Conservation (phyloP, 2,888 invertebrate species). For the Pseudoips prasinana region DNA sequence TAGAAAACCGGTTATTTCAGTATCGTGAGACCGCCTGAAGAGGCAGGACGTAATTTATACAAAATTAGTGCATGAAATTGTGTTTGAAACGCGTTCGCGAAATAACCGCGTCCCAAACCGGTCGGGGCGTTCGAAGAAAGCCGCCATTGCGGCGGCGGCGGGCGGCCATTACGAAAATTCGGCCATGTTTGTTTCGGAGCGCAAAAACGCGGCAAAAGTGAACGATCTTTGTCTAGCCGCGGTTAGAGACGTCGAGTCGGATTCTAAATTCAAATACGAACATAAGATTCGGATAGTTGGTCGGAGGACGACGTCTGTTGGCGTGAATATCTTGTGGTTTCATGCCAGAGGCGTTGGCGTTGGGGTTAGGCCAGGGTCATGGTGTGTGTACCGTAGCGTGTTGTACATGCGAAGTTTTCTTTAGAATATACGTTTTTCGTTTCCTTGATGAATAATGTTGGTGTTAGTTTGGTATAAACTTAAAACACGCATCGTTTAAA, state of each 20-base stretch:
- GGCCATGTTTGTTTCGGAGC: slow-evolving; percentile 67
- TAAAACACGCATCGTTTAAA: too few relatives aligned
- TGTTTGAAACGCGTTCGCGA: slow-evolving; percentile 53
- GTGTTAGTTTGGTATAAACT: too few relatives aligned
- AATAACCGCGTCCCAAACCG: slow-evolving; percentile 59
- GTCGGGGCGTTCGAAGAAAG: slow-evolving; percentile 55
- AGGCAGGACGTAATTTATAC: slow-evolving; percentile 63
- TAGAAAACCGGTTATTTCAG: slow-evolving; percentile 71
- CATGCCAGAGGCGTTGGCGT: slow-evolving; percentile 29
- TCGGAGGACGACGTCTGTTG: slow-evolving; percentile 30
- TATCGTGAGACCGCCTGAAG: slow-evolving; percentile 61
- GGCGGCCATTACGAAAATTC: slow-evolving; percentile 71
- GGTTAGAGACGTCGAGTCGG: slow-evolving; percentile 38
- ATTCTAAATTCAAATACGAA: slow-evolving; percentile 38
- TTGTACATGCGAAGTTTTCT: too few relatives aligned
- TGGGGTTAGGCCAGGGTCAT: slow-evolving; percentile 11
- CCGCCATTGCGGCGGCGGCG: slow-evolving; percentile 58
- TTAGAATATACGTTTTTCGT: too few relatives aligned
- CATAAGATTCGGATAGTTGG: slow-evolving; percentile 42
- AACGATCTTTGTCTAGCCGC: slow-evolving; percentile 46
- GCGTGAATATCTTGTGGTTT: slow-evolving; percentile 36
- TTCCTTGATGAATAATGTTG: too few relatives aligned
- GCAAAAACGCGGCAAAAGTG: slow-evolving; percentile 65
- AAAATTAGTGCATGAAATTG: slow-evolving; percentile 53
- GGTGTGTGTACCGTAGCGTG: slow-evolving; percentile 14